Percentiles rank a stretch among this genome's conserved stretches.
These are phyloP conservation scores for Rhopalosiphum nymphaeae DNA, from an alignment of 2,888 invertebrate genomes.

Conservation along the genomic window DNA sequence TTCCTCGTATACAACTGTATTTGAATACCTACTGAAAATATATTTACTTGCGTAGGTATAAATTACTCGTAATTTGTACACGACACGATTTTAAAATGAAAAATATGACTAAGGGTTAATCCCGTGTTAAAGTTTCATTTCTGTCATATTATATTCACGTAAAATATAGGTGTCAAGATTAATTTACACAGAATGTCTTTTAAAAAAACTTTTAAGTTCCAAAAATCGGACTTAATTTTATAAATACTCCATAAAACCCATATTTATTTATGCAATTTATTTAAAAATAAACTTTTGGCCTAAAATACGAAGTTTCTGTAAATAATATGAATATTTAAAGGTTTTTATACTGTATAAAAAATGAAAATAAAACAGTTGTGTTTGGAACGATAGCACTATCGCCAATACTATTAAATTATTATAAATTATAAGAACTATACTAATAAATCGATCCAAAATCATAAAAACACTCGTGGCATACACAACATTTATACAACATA, in stretches of 20 bases:
- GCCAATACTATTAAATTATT: neutral
- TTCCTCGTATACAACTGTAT: neutral
- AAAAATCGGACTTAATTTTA: neutral
- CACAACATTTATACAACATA: neutral
- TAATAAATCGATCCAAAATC: neutral
- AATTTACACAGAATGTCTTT: neutral
- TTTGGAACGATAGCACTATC: neutral
- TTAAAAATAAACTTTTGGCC: neutral
- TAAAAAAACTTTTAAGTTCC: neutral
- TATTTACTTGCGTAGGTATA: neutral
- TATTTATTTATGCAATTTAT: neutral
- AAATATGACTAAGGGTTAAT: neutral
- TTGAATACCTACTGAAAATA: neutral
- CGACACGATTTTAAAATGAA: neutral
- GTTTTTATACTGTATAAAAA: neutral
- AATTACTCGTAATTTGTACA: neutral
- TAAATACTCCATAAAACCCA: neutral
- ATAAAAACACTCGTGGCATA: neutral
- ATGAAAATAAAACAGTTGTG: neutral
- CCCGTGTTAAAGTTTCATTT: conserved; percentile 9
- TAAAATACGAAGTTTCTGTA: neutral
- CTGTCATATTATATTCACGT: neutral
- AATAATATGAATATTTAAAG: neutral
- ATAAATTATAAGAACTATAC: neutral
- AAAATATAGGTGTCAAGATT: neutral